Evolutionary conservation across 2,113 vertebrate genomes (phyloP).

Genomic region (Atractosteus spatula): DNA sequence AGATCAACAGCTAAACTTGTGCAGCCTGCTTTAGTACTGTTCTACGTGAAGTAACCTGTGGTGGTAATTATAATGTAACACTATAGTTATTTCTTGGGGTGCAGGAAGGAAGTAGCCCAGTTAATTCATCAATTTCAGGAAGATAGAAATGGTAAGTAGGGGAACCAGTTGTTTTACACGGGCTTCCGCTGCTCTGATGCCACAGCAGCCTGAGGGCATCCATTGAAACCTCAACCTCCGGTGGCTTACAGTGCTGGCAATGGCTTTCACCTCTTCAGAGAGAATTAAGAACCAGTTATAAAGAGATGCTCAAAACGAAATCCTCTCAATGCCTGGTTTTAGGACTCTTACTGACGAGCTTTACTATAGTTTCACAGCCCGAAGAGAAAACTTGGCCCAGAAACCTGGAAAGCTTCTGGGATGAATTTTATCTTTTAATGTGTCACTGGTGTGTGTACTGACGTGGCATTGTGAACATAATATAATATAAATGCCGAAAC

Average conservation of each 20-base stretch:
- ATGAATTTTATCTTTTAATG: background rate
- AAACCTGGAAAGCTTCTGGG: background rate
- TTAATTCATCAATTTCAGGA: background rate
- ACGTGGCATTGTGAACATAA: background rate
- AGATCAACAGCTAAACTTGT: too few relatives aligned
- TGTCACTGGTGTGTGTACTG: background rate
- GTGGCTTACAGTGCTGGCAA: background rate
- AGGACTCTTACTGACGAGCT: too few relatives aligned
- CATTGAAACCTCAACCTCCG: background rate
- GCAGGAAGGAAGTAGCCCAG: constrained; percentile 2
- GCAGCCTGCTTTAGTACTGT: background rate
- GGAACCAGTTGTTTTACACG: constrained; percentile 5
- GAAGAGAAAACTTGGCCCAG: background rate
- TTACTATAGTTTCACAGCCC: too few relatives aligned
- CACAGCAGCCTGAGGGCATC: constrained; percentile 8
- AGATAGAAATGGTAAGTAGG: background rate
- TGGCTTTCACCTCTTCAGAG: too few relatives aligned
- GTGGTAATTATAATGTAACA: background rate
- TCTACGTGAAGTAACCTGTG: background rate
- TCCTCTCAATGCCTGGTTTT: too few relatives aligned
- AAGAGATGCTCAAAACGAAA: too few relatives aligned
- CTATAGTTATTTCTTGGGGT: constrained; percentile 1
- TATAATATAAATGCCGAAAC: too few relatives aligned
- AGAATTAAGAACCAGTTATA: too few relatives aligned
- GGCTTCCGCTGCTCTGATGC: background rate